Base-by-base conservation (phyloP, 2,888 invertebrate species). In the Euproctis similis region DNA sequence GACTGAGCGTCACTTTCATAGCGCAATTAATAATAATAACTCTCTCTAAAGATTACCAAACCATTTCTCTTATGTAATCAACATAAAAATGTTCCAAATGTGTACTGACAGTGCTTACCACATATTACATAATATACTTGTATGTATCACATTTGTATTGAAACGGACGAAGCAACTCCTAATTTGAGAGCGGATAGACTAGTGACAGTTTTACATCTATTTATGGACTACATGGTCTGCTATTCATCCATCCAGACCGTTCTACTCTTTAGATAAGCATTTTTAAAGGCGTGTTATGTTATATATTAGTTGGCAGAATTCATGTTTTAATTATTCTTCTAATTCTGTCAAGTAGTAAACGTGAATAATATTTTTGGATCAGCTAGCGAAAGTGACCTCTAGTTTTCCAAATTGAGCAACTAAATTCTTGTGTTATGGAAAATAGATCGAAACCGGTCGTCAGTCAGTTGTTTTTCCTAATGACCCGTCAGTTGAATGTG, bases 101-200 rank as follows among this genome's bases (percentile, higher is more conserved):
- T 4, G 7, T n/a, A 12, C 23, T 12, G 12, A 19, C 8, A 3
- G 4, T 19, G n/a, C n/a, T n/a, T n/a, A 21, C 21, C 19, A 8
- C 19, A 36, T 29, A 41, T 54, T 55, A 59, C 46, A 51, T 54
- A 54, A 59, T 55, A 44, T n/a, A n/a, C n/a, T n/a, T n/a, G n/a
- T n/a, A 48, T 10, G 26, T 9, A 7, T 21, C 30, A 23, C 46
- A 48, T 71, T 61, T 46, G 57, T 63, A 68, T 61, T 52, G 65
- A 26, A 32, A 12, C 39, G 39, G 39, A 53, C 53, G 46, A 51
- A 33, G 44, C 36, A 42, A 50, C 36, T 46, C 65, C 71, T 54
- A 62, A 66, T 65, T 68, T 56, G 65, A 67, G 35, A 33, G 36
- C 40, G 34, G 39, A 49, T 46, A 52, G 46, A 43, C 45, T 34